Evolutionary conservation across 53 echinoderm and acorn worm genomes (phyloP).

Genomic region (Apostichopus leukothele): DNA sequence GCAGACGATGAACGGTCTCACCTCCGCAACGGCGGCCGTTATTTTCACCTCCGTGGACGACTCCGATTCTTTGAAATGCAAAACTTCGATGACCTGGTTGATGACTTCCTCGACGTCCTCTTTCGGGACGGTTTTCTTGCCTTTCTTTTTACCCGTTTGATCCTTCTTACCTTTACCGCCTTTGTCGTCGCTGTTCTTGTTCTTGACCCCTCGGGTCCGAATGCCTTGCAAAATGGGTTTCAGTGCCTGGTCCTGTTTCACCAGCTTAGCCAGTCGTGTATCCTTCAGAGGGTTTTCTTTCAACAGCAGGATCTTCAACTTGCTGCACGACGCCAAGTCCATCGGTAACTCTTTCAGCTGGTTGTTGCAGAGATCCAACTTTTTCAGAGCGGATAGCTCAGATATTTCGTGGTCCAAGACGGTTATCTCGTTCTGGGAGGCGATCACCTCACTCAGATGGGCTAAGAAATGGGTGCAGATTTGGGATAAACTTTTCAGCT

Average conservation of each 20-base stretch:
- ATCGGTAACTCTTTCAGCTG: conserved; percentile 67
- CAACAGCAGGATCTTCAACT: conserved; percentile 71
- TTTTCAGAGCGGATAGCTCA: conserved; percentile 63
- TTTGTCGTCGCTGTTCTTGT: background rate
- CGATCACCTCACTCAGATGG: conserved; percentile 73
- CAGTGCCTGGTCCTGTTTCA: conserved; percentile 69
- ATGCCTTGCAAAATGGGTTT: conserved; percentile 83
- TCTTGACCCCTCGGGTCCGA: conserved; percentile 58
- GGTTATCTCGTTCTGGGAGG: conserved; percentile 68
- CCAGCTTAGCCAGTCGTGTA: conserved; percentile 72
- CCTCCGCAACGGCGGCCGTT: conserved; percentile 59
- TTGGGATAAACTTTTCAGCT: background rate
- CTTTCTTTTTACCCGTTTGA: conserved; percentile 56
- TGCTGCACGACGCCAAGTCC: conserved; percentile 67
- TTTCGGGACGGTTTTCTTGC: conserved; percentile 35
- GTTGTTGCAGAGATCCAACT: conserved; percentile 74
- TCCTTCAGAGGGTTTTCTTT: conserved; percentile 79
- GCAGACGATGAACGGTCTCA: conserved; percentile 88
- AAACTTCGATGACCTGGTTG: conserved; percentile 57
- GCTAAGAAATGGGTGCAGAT: conserved; percentile 36
- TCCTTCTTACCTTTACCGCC: conserved; percentile 55
- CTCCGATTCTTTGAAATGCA: conserved; percentile 57
- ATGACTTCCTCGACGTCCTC: conserved; percentile 56
- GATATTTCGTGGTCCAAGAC: conserved; percentile 51
- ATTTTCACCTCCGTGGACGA: conserved; percentile 59